These are phyloP conservation scores for Oreochromis mossambicus DNA, from an alignment of 2,797 vertebrate genomes.

Conservation along the genomic window DNA sequence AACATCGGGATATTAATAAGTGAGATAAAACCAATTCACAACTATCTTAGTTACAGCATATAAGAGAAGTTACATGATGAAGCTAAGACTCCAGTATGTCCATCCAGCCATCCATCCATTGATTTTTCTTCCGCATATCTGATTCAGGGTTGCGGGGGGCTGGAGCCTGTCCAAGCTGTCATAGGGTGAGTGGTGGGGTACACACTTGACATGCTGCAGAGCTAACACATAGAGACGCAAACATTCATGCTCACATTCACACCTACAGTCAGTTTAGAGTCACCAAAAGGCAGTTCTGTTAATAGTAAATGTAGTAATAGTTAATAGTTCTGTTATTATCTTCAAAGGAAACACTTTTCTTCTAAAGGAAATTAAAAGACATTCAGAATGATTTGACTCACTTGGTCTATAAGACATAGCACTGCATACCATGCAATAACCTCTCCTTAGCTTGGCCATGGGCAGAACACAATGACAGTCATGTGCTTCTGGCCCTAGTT, in stretches of 20 bases:
- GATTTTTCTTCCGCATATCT: background rate
- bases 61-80: background rate
- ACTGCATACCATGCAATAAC: background rate
- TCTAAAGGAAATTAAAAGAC: background rate
- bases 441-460: background rate
- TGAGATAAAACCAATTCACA: background rate
- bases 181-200: background rate
- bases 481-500: conserved; percentile 5
- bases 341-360: background rate
- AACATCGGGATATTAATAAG: background rate
- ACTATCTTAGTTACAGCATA: background rate
- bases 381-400: background rate
- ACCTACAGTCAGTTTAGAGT: background rate
- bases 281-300: background rate
- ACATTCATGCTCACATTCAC: background rate
- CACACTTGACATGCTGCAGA: background rate
- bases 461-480: background rate
- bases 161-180: background rate
- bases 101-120: background rate
- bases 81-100: background rate
- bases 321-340: background rate
- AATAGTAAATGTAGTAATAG: background rate
- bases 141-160: background rate
- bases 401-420: background rate
- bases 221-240: background rate